Conservation (phyloP, 2,888 invertebrate species). For the Aporophyla nigra region DNA sequence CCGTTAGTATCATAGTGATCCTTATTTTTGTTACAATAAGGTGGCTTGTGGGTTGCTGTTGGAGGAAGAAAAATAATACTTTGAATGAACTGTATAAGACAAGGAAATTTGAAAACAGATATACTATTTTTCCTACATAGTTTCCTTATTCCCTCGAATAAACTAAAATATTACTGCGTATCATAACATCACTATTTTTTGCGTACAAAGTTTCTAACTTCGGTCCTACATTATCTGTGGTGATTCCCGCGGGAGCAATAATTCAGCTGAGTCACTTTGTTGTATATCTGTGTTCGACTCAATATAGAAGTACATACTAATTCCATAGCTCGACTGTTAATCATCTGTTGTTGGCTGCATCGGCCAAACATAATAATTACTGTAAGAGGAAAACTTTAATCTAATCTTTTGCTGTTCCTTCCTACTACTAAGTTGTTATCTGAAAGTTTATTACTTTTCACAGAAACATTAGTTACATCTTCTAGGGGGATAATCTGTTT, state of each 20-base stretch:
- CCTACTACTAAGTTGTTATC: conserved; percentile 36
- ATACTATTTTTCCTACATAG: conserved; percentile 21
- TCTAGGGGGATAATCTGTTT: not conserved
- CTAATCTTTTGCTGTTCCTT: conserved; percentile 42
- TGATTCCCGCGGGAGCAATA: conserved; percentile 71
- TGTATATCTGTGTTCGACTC: conserved; percentile 62
- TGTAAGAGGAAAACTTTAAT: conserved; percentile 39
- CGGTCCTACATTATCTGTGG: conserved; percentile 71
- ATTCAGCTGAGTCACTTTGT: conserved; percentile 70
- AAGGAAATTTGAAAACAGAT: conserved; percentile 38
- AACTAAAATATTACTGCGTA: conserved; percentile 56
- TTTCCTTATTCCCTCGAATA: conserved; percentile 43
- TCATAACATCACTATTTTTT: conserved; percentile 73
- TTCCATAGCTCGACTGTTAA: conserved; percentile 56
- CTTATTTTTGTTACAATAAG: no score
- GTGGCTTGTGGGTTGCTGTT: no score
- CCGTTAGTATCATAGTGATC: no score
- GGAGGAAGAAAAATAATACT: no score
- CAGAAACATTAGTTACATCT: conserved; percentile 28
- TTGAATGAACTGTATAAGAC: not conserved
- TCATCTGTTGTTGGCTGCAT: conserved; percentile 60
- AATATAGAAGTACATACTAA: conserved; percentile 5
- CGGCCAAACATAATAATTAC: conserved; percentile 49
- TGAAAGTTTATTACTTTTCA: conserved; percentile 35
- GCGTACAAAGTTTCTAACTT: conserved; percentile 68